Evolutionary conservation across 2,888 invertebrate species (phyloP), one percentile per base, ranked within the genome.

Genomic region (Eumerus sabulonum): DNA sequence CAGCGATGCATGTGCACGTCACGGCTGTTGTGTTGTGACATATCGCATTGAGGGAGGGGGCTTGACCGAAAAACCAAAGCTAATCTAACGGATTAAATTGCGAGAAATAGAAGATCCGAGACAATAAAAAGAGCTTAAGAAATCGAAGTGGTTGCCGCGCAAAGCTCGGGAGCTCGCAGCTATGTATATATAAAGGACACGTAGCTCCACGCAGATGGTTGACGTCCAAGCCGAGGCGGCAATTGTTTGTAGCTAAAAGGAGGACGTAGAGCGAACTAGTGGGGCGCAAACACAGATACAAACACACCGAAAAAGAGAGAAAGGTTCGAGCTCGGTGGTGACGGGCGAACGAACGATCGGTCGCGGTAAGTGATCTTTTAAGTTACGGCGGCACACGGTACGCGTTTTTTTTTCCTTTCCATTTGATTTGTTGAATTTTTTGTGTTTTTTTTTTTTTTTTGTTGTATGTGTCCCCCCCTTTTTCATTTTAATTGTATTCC

Each of bases 321-420:
- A 27, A 27, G 27, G 27, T 7, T 27, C 27, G 27, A 27, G n/a
- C n/a, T n/a, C 27, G 27, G 27, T 7, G 27, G 27, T 27, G 48
- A 4, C 40, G n/a, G n/a, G n/a, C n/a, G n/a, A 27, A 2, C 7
- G 27, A 7, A 4, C 27, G 27, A 7, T 27, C 27, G 27, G 27
- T 27, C 27, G 71, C 71, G 63, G 72, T 72, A 72, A 72, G 68
- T 74, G 73, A 79, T 79, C 79, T 79, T 74, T 79, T 53, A 74
- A 74, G 77, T 79, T 59, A 40, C 40, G 71, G 74, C 62, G 70
- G 76, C 54, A 70, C 27, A 64, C 71, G 74, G 73, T 64, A 60
- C n/a, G 40, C 44, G 50, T 47, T 67, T 70, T 62, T 60, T 70
- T 53, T 14, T 51, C 36, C 73, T 79, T 73, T 74, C 57, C 57